Conservation (phyloP, 1,140 invertebrate genomes). For the Brachystomella parvula region DNA sequence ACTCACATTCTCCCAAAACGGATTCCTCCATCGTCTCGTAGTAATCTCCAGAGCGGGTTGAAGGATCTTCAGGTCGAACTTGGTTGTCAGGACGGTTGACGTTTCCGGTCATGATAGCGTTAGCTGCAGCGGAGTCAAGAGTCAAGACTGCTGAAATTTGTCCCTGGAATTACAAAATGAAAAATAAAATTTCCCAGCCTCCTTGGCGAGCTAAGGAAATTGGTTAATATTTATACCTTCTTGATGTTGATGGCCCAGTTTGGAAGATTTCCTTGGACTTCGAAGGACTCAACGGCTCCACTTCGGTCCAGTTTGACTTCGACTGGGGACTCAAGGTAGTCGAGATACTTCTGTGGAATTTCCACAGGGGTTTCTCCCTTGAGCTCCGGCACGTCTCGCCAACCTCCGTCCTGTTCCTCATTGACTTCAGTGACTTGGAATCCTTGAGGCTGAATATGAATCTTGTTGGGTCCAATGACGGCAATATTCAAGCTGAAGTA, state of each 20-base stretch:
- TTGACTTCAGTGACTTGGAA: conserved; percentile 25
- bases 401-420: conserved; percentile 23
- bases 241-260: conserved; percentile 33
- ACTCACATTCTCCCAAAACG: conserved; percentile 20
- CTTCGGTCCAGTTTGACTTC: conserved; percentile 9
- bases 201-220: background rate
- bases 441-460: conserved; percentile 13
- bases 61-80: conserved; percentile 20
- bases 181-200: background rate
- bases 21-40: conserved; percentile 31
- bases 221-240: conserved; percentile 12
- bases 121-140: conserved; percentile 25
- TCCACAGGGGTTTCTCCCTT: conserved; percentile 3
- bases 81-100: conserved; percentile 32
- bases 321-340: conserved; percentile 24
- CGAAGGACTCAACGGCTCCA: conserved; percentile 29
- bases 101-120: conserved; percentile 31
- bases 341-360: conserved; percentile 10
- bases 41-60: conserved; percentile 30
- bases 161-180: too few relatives aligned
- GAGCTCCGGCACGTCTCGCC: conserved; percentile 21
- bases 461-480: background rate
- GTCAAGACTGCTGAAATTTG: conserved; percentile 20
- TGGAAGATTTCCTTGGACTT: conserved; percentile 22
- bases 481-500: background rate